A percentile compares a stretch with the other conserved stretches of the same genome.
These are phyloP conservation scores for Heliocidaris tuberculata DNA, from an alignment of 35 echinoderm and acorn worm genomes.

Conservation along the genomic window DNA sequence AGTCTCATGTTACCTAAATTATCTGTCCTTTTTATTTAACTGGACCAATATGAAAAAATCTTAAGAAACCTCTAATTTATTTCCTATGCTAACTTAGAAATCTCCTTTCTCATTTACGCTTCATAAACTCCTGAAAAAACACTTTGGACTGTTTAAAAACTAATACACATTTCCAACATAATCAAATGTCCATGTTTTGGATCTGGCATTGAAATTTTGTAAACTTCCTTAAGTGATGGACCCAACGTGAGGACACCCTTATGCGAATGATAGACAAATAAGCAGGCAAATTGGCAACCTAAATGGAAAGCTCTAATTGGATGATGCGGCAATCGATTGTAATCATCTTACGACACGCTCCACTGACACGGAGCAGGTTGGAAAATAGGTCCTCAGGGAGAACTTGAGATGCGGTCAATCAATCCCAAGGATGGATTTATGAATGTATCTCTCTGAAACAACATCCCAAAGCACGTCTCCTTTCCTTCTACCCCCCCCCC, in stretches of 20 bases:
- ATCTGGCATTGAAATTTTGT: background rate
- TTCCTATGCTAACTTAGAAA: too few species aligned
- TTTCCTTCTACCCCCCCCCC: background rate
- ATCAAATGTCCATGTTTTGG: background rate
- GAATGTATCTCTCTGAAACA: background rate
- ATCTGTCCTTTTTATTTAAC: too few species aligned
- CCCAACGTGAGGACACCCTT: background rate
- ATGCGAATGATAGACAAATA: background rate
- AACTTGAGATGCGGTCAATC: background rate
- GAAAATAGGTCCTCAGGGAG: background rate
- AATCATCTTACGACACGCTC: background rate
- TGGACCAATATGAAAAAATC: too few species aligned
- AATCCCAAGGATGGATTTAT: background rate
- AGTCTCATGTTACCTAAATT: too few species aligned
- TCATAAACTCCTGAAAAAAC: too few species aligned
- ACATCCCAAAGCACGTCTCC: background rate
- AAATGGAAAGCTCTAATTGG: background rate
- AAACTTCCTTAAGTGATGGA: background rate
- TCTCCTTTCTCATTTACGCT: too few species aligned
- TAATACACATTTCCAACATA: background rate
- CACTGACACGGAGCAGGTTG: background rate
- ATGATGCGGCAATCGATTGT: background rate
- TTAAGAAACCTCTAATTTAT: too few species aligned
- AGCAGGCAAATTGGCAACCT: conserved; percentile 4
- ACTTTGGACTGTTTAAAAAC: too few species aligned